A percentile compares a stretch with the other conserved stretches of the same genome.
These are phyloP conservation scores for Anguilla megastoma DNA, from an alignment of 2,797 vertebrate genomes.

Conservation along the genomic window DNA sequence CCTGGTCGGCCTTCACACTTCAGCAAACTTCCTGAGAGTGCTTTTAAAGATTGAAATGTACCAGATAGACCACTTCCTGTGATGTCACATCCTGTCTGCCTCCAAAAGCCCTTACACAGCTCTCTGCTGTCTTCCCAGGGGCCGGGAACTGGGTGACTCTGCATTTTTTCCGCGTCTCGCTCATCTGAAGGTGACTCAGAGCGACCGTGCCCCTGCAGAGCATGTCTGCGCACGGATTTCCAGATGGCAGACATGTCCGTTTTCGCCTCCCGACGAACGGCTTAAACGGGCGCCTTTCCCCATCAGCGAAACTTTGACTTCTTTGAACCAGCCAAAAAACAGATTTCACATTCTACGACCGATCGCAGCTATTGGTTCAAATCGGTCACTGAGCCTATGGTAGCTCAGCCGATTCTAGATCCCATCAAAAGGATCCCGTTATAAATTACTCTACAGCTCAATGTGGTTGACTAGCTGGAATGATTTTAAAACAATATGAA, in stretches of 20 bases:
- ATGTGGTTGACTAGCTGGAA: not conserved
- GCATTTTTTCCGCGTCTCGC: not conserved
- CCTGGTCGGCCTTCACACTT: not conserved
- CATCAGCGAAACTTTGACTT: too few relatives aligned
- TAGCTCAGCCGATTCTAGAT: not conserved
- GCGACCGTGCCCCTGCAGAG: not conserved
- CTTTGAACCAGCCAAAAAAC: too few relatives aligned
- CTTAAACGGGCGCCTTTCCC: too few relatives aligned
- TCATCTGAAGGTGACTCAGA: not conserved
- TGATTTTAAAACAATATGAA: not conserved
- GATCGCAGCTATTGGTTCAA: not conserved
- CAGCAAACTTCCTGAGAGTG: not conserved
- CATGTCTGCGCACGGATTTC: not conserved
- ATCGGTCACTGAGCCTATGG: not conserved
- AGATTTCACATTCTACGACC: too few relatives aligned
- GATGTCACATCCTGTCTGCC: slow-evolving; percentile 15
- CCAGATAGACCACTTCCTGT: not conserved
- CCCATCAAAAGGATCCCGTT: not conserved
- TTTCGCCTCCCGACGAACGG: not conserved
- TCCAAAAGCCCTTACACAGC: slow-evolving; percentile 7
- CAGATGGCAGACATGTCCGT: not conserved
- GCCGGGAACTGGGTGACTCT: not conserved
- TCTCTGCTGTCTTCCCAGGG: not conserved
- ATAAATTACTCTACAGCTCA: not conserved
- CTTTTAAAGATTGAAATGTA: not conserved